Evolutionary conservation across 2,113 vertebrate genomes (phyloP).

Genomic region (Hystrix cristata): DNA sequence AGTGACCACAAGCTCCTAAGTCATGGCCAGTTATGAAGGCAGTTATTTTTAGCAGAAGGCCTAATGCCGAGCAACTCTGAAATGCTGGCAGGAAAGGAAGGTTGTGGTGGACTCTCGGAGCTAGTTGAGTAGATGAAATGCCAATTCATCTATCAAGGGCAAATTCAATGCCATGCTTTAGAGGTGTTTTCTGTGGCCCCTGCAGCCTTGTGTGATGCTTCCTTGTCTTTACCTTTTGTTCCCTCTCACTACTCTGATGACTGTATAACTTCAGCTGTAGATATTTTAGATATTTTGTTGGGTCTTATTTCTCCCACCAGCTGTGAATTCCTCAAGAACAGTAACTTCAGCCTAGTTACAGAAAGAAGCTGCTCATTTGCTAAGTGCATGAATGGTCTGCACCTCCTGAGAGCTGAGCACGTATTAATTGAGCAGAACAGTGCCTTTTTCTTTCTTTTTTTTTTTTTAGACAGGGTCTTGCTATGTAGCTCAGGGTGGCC

Average conservation of each 20-base stretch:
- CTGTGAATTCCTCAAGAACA: not conserved
- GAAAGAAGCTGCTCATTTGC: not conserved
- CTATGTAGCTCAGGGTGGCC: too few relatives aligned
- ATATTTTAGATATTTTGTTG: not conserved
- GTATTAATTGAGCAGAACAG: not conserved
- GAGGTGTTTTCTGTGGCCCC: not conserved
- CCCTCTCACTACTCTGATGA: not conserved
- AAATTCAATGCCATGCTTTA: not conserved
- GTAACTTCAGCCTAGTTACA: not conserved
- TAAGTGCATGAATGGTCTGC: not conserved
- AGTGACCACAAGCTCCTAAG: not conserved
- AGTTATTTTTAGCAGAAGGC: slow-evolving; percentile 5
- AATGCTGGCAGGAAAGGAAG: not conserved
- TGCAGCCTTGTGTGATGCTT: not conserved
- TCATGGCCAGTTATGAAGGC: not conserved
- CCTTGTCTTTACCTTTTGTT: not conserved
- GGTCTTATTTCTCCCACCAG: not conserved
- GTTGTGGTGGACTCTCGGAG: not conserved
- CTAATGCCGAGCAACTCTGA: not conserved
- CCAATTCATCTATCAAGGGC: not conserved
- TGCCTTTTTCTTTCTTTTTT: too few relatives aligned
- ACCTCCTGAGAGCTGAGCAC: not conserved
- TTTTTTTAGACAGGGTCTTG: too few relatives aligned
- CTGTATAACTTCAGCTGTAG: not conserved
- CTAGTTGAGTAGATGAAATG: not conserved